Evolutionary conservation across 2,797 vertebrate species (phyloP).

Genomic region (Austrolebias charrua): DNA sequence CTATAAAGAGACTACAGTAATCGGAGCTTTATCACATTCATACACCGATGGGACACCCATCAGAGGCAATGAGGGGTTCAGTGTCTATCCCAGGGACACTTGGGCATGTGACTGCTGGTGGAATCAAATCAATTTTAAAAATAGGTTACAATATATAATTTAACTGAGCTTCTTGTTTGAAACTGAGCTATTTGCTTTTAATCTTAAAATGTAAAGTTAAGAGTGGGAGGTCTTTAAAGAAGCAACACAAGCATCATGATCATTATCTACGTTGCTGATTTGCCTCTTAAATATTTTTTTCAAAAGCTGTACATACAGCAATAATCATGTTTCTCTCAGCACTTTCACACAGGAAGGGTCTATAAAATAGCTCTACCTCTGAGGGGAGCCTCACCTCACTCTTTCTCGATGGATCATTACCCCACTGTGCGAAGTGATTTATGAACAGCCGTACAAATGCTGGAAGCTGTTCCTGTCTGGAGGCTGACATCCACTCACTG

Average conservation of each 20-base stretch:
- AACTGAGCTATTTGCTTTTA: not conserved
- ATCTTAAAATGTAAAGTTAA: not conserved
- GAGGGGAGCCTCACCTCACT: conserved; percentile 43
- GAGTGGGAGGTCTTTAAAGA: not conserved
- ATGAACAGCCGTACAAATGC: conserved; percentile 53
- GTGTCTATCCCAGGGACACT: too few species aligned
- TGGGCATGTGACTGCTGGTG: too few species aligned
- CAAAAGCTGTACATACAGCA: not conserved
- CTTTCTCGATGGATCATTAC: conserved; percentile 56
- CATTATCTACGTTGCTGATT: not conserved
- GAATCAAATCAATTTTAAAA: too few species aligned
- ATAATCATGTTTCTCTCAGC: conserved; percentile 33
- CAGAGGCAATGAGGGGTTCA: too few species aligned
- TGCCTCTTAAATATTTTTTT: not conserved
- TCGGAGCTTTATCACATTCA: too few species aligned
- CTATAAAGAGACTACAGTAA: too few species aligned
- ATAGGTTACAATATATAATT: too few species aligned
- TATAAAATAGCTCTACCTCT: conserved; percentile 46
- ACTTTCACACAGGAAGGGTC: conserved; percentile 29
- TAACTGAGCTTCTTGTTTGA: not conserved
- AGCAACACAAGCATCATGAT: not conserved
- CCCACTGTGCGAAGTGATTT: conserved; percentile 62
- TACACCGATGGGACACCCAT: too few species aligned
- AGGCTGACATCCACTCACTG: conserved; percentile 55
- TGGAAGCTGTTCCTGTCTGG: conserved; percentile 61